Evolutionary conservation across 2,797 vertebrate species (phyloP).

Genomic region (Muscicapa comitata): DNA sequence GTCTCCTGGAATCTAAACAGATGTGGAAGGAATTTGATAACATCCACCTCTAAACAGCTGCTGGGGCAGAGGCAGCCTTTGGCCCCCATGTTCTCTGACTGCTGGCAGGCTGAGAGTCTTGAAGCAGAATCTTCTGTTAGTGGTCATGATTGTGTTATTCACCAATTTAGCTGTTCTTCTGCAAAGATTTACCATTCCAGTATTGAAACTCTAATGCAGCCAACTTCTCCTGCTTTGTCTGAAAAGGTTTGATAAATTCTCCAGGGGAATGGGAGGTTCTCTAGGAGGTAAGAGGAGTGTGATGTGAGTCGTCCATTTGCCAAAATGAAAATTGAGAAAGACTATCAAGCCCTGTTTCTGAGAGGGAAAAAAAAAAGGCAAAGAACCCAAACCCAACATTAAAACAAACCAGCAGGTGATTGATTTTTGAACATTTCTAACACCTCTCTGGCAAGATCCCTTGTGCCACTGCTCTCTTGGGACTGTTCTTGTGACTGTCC

Average conservation of each 20-base stretch:
- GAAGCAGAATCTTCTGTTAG: neutral
- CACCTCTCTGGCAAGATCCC: neutral
- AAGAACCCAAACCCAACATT: neutral
- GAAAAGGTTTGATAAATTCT: neutral
- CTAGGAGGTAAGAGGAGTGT: neutral
- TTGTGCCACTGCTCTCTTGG: neutral
- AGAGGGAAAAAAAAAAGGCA: accelerated
- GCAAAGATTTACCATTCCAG: neutral
- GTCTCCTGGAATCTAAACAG: slow-evolving; percentile 1
- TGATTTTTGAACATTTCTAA: neutral
- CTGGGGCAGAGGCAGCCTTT: neutral
- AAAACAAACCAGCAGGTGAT: neutral
- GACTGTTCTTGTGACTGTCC: neutral
- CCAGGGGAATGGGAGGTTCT: neutral
- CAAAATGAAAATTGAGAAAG: neutral
- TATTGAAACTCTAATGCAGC: neutral
- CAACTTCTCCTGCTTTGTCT: neutral
- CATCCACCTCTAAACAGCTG: neutral
- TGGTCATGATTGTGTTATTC: neutral
- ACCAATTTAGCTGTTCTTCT: neutral
- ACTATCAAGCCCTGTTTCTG: neutral
- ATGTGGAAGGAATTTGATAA: neutral
- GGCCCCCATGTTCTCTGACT: neutral
- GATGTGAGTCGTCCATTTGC: neutral
- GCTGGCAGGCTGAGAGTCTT: neutral